A percentile compares a stretch with the other conserved stretches of the same genome.
phyloP scores from a whole-genome alignment of 2,113 vertebrate genomes.

The Sinocyclocheilus anshuiensis region DNA sequence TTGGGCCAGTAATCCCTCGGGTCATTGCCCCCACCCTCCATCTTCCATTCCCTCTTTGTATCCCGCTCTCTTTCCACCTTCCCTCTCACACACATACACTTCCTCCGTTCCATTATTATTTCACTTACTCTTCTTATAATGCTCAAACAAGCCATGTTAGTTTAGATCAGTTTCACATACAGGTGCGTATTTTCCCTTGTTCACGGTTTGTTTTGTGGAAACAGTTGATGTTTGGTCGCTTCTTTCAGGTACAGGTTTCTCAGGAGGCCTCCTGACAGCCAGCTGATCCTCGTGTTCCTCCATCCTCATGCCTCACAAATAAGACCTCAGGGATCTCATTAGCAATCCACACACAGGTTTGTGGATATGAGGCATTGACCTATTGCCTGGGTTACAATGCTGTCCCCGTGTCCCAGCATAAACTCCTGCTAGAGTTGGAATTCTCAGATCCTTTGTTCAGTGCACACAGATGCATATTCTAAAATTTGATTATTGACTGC shows the following conservation, averaged over 20 bases:
- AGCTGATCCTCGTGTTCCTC: slow-evolving; percentile 51
- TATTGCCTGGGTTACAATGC: slow-evolving; percentile 50
- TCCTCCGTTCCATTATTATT: background rate
- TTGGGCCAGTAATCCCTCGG: slow-evolving; percentile 40
- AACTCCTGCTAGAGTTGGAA: slow-evolving; percentile 23
- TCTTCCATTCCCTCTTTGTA: background rate
- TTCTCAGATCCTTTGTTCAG: slow-evolving; percentile 12
- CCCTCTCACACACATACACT: background rate
- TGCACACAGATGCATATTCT: background rate
- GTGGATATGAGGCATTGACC: slow-evolving; percentile 34
- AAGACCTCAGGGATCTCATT: slow-evolving; percentile 54
- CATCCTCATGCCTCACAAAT: slow-evolving; percentile 31
- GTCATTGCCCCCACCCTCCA: slow-evolving; percentile 24
- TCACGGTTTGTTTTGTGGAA: slow-evolving; percentile 17
- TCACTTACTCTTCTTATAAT: background rate
- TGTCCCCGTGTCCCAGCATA: slow-evolving; percentile 35
- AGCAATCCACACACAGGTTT: slow-evolving; percentile 33
- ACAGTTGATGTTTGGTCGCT: slow-evolving; percentile 49
- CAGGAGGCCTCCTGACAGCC: slow-evolving; percentile 43
- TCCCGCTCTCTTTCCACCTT: slow-evolving; percentile 10
- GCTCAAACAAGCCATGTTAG: background rate
- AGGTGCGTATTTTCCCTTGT: background rate
- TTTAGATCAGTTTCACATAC: background rate
- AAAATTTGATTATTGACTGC: background rate
- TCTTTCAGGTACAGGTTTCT: slow-evolving; percentile 28